Conservation (phyloP, 2,797 vertebrate species). For the Graptemys geographica region DNA sequence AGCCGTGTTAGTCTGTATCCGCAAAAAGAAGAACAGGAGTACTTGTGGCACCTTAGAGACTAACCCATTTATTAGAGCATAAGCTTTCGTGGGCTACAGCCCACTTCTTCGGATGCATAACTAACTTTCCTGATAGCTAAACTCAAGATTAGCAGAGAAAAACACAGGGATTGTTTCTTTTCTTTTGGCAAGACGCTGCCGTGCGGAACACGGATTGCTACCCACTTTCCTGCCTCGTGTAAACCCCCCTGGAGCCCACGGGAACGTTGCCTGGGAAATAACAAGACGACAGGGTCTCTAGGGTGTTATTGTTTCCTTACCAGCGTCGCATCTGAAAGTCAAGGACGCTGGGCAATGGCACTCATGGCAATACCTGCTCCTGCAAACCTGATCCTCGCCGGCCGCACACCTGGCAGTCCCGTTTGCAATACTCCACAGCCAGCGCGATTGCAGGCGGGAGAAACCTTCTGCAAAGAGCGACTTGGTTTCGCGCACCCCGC, state of each 20-base stretch:
- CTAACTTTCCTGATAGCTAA: background rate
- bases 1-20: too few relatives aligned
- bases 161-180: too few relatives aligned
- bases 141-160: background rate
- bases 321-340: background rate
- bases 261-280: background rate
- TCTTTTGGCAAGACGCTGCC: background rate
- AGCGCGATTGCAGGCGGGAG: too few relatives aligned
- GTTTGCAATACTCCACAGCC: background rate
- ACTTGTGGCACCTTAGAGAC: too few relatives aligned
- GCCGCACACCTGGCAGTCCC: fast-evolving
- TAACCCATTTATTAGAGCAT: too few relatives aligned
- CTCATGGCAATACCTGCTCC: background rate
- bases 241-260: background rate
- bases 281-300: background rate
- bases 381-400: too few relatives aligned
- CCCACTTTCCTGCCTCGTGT: background rate
- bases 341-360: fast-evolving
- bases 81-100: too few relatives aligned
- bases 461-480: too few relatives aligned
- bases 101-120: too few relatives aligned
- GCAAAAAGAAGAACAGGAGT: too few relatives aligned
- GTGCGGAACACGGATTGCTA: background rate
- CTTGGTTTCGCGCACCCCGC: fast-evolving
- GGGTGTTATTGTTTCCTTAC: background rate